Evolutionary conservation across 2,797 vertebrate genomes (phyloP).

Genomic region (Bucorvus abyssinicus): DNA sequence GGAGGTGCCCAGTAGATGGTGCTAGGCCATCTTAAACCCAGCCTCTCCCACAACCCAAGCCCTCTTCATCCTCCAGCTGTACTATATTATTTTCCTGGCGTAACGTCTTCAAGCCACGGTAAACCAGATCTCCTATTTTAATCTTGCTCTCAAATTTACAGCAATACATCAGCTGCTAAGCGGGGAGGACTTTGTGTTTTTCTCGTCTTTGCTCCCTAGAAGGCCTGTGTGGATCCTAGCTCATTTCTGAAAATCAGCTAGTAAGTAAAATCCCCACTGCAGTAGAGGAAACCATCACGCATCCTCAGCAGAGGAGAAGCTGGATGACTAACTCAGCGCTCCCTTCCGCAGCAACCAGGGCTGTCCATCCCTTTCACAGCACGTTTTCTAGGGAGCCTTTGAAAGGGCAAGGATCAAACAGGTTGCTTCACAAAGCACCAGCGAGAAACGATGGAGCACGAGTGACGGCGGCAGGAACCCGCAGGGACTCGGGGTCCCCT

Average conservation of each 20-base stretch:
- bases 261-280: not conserved
- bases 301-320: not conserved
- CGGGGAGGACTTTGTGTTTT: not conserved
- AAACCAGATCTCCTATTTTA: not conserved
- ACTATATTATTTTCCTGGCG: not conserved
- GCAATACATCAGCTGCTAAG: not conserved
- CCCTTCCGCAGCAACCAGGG: not conserved
- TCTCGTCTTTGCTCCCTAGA: not conserved
- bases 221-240: not conserved
- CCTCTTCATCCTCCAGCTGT: not conserved
- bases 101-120: not conserved
- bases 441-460: not conserved
- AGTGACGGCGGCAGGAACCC: not conserved
- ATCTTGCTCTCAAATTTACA: not conserved
- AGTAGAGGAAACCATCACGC: not conserved
- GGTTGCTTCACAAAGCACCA: not conserved
- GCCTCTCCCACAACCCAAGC: not conserved
- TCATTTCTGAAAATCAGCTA: not conserved
- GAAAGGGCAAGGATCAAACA: not conserved
- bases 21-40: not conserved
- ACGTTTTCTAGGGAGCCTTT: not conserved
- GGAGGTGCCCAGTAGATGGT: conserved; percentile 47
- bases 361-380: not conserved
- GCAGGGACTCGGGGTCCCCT: not conserved
- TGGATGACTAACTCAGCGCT: not conserved